Base-by-base conservation (phyloP, 2,797 vertebrate species). In the Sebastes umbrosus region DNA sequence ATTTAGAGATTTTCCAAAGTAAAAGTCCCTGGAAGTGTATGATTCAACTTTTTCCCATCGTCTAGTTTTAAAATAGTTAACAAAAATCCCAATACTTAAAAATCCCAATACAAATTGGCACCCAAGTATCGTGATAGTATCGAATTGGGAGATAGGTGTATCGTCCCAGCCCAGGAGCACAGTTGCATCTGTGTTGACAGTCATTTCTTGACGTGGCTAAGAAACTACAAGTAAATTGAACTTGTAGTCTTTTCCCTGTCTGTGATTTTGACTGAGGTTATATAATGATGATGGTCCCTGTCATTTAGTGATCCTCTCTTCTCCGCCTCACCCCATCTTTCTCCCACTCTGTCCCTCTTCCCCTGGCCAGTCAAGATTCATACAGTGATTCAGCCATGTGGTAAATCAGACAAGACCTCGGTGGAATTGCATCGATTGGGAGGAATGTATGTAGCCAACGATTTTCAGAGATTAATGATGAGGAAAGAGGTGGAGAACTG, bases 381-480 rank as follows among this genome's bases (percentile, higher is more conserved):
- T 93, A 92, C 88, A 87, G 88, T 87, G 87, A 92, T 84, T 91
- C 93, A 95, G 88, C 92, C 88, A 92, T 60, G 81, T 93, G 91
- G 88, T 92, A 95, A 95, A 92, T 92, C 88, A 94, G 93, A 95
- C 95, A 94, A 92, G 94, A 90, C 91, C 93, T 94, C 89, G 43
- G 92, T 90, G 92, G 93, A 93, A 93, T 93, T 91, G 92, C 90
- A 94, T 95, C 87, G 93, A 94, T 95, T 92, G 87, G 87, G 87
- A 89, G 90, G 87, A 93, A 94, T 94, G 92, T 92, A 94, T 94
- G 93, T 94, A 94, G 92, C 91, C 90, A 93, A 94, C 84, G 90
- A 94, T 95, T 96, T 95, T 92, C 90, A 92, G 82, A 93, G 94
- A 95, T 94, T 93, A 94, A 95, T 93, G 92, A 93, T 64, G 90